A percentile compares a stretch with the other conserved stretches of the same genome.
Evolutionary conservation across 2,888 invertebrate species (phyloP).

Genomic region (Pandemis cinnamomeana): DNA sequence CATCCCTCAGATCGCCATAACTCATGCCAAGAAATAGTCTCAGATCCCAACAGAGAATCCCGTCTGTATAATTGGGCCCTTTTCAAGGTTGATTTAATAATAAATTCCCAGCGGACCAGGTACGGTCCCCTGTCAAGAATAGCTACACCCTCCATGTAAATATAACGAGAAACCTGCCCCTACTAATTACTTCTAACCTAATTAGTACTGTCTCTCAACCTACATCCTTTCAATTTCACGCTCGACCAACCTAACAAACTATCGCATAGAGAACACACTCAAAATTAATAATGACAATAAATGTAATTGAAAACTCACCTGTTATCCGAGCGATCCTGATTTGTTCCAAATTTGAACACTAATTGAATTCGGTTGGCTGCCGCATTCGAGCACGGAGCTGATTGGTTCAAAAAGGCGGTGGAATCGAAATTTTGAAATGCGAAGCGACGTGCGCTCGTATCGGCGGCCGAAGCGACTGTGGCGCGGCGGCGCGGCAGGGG

Average conservation of each 20-base stretch:
- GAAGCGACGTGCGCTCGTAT: slow-evolving; percentile 58
- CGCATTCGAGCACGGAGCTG: slow-evolving; percentile 33
- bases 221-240: slow-evolving; percentile 50
- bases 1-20: neutral
- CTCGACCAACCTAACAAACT: slow-evolving; percentile 37
- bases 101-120: slow-evolving; percentile 21
- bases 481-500: slow-evolving; percentile 45
- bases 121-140: slow-evolving; percentile 41
- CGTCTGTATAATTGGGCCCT: slow-evolving; percentile 16
- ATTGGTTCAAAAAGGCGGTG: slow-evolving; percentile 42
- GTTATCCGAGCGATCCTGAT: slow-evolving; percentile 28
- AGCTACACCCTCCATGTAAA: slow-evolving; percentile 50
- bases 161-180: slow-evolving; percentile 62
- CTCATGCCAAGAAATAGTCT: neutral
- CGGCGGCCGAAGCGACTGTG: slow-evolving; percentile 63
- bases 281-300: slow-evolving; percentile 2
- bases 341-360: slow-evolving; percentile 39
- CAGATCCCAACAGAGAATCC: slow-evolving; percentile 22
- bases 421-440: slow-evolving; percentile 39
- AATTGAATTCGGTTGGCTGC: slow-evolving; percentile 35
- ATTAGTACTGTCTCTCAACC: slow-evolving; percentile 61
- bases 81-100: slow-evolving; percentile 41
- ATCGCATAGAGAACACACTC: neutral
- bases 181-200: slow-evolving; percentile 78
- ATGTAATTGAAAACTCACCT: slow-evolving; percentile 37